Evolutionary conservation across 2,113 vertebrate species (phyloP).

Genomic region (Silurus meridionalis): DNA sequence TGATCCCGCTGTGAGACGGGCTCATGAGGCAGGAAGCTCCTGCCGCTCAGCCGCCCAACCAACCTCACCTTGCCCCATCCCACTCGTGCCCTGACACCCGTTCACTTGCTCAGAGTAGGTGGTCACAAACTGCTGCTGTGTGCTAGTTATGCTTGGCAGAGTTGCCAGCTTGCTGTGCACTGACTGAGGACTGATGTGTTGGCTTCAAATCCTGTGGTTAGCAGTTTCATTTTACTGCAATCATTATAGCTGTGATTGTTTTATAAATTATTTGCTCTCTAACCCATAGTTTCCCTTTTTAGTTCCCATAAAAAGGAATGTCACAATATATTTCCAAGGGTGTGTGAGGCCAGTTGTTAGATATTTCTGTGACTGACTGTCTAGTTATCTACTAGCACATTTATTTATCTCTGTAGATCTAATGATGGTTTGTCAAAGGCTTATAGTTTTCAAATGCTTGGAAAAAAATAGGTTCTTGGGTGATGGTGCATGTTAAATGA

Average conservation of each 20-base stretch:
- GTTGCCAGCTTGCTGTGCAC: conserved; percentile 35
- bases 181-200: conserved; percentile 55
- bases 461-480: not conserved
- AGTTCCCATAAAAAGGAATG: not conserved
- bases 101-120: conserved; percentile 70
- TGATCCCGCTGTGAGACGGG: conserved; percentile 73
- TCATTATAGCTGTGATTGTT: not conserved
- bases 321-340: not conserved
- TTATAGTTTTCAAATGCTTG: not conserved
- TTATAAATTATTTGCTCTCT: too few species aligned
- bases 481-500: not conserved
- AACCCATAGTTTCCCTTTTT: not conserved
- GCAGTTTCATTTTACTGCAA: not conserved
- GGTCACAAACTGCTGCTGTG: conserved; percentile 63
- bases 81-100: conserved; percentile 60
- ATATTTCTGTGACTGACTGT: not conserved
- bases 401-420: not conserved
- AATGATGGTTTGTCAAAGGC: not conserved
- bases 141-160: conserved; percentile 40
- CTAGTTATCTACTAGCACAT: too few species aligned
- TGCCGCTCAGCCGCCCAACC: conserved; percentile 74
- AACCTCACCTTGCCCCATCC: conserved; percentile 69
- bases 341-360: not conserved
- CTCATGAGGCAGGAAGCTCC: conserved; percentile 75
- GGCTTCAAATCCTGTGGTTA: not conserved